Evolutionary conservation across 2,888 invertebrate genomes (phyloP).

Genomic region (Gisinianus flammeolus): DNA sequence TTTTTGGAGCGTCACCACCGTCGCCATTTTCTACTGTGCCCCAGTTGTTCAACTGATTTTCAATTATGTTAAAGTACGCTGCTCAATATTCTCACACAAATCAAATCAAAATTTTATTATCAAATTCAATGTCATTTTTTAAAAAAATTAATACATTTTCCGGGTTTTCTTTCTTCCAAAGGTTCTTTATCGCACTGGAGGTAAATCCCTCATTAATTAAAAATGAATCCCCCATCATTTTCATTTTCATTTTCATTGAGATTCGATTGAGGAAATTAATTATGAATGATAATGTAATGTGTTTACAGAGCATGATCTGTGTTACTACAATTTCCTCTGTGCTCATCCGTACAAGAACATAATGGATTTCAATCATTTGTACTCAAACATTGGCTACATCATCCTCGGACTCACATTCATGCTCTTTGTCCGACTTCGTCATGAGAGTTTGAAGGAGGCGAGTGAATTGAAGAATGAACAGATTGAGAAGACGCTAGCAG

Average conservation of each 20-base stretch:
- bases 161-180: slow-evolving; percentile 21
- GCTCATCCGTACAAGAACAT: slow-evolving; percentile 50
- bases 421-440: slow-evolving; percentile 49
- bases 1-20: slow-evolving; percentile 52
- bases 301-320: slow-evolving; percentile 55
- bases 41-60: slow-evolving; percentile 54
- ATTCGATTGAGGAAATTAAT: too few relatives aligned
- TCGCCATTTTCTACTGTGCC: slow-evolving; percentile 53
- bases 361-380: slow-evolving; percentile 56
- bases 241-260: too few relatives aligned
- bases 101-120: background rate
- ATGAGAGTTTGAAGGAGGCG: slow-evolving; percentile 33
- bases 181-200: slow-evolving; percentile 35
- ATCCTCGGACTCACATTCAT: slow-evolving; percentile 52
- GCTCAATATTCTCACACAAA: background rate
- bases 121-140: too few relatives aligned
- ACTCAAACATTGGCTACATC: slow-evolving; percentile 55
- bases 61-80: slow-evolving; percentile 50
- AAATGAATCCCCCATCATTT: too few relatives aligned
- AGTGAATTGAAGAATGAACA: background rate
- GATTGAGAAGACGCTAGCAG: background rate
- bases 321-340: slow-evolving; percentile 56
- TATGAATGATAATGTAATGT: too few relatives aligned
- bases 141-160: background rate
- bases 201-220: too few relatives aligned